Conservation (phyloP, 2,888 invertebrate species). For the Tinea pellionella region DNA sequence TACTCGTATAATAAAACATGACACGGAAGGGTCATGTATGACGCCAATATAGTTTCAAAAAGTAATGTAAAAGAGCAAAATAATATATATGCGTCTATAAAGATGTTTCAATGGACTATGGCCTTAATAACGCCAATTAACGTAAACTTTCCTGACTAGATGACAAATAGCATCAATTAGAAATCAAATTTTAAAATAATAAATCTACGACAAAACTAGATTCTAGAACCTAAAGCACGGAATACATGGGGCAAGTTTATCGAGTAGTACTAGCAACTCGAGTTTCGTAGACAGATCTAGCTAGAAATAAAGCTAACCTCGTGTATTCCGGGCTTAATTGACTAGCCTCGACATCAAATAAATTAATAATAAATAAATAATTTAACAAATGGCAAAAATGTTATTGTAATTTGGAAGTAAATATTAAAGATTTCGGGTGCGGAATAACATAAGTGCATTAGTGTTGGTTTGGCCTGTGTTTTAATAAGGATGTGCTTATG, state of each 20-base stretch:
- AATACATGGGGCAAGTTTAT: too few relatives aligned
- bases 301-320: too few relatives aligned
- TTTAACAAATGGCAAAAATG: background rate
- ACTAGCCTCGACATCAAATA: conserved; percentile 43
- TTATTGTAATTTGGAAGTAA: background rate
- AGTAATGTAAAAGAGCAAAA: too few relatives aligned
- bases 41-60: too few relatives aligned
- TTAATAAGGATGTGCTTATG: conserved; percentile 33
- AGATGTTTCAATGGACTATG: too few relatives aligned
- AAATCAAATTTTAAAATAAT: background rate
- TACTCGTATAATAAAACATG: too few relatives aligned
- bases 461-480: background rate
- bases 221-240: conserved; percentile 9
- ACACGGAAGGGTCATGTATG: too few relatives aligned
- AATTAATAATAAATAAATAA: background rate
- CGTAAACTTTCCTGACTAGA: conserved; percentile 1
- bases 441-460: conserved; percentile 21
- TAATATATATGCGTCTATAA: too few relatives aligned
- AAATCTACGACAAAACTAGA: background rate
- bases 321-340: conserved; percentile 34
- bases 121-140: too few relatives aligned
- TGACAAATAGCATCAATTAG: conserved; percentile 5
- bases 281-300: too few relatives aligned
- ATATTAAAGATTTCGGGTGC: conserved; percentile 18
- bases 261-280: too few relatives aligned